Evolutionary conservation across 2,888 invertebrate genomes (phyloP), one percentile per base, ranked within the genome.

Genomic region (Chloroclystis v-ata): DNA sequence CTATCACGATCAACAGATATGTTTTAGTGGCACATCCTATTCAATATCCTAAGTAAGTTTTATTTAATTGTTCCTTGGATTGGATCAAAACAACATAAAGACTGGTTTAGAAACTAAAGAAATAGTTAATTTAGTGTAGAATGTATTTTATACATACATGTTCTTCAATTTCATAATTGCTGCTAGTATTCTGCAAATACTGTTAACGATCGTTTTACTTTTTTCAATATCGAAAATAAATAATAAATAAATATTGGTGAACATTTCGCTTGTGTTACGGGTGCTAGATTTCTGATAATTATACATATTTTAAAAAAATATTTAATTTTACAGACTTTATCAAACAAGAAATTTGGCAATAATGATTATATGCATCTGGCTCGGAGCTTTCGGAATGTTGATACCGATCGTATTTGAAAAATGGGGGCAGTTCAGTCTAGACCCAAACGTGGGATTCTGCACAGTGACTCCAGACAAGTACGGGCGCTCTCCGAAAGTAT

Each of bases 1-100:
- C 53, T 2, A 57, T 57, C 11, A 49, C 55, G 2, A 30, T 55
- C 20, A 57, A 55, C 25, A 16, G 57, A 40, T 57, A 53, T 29
- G 43, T 57, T 3, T 41, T 57, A 43, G 48, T 55, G 28, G 38
- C 47, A 5, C 55, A 57, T 39, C 57, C 57, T 5, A 28, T 37
- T 10, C 13, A 37, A 8, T 57, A 57, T 14, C 38, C 41, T 4
- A 42, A 10, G 57, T 57, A 44, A 51, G 47, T 47, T 29, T 14
- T 43, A 40, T 10, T 33, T 12, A 1, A 30, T 6, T 10, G n/a
- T 16, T n/a, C n/a, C n/a, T n/a, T n/a, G n/a, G n/a, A n/a, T n/a
- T n/a, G n/a, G n/a, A n/a, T n/a, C n/a, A n/a, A n/a, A n/a, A n/a
- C n/a, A n/a, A n/a, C n/a, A n/a, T n/a, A n/a, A n/a, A n/a, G n/a